Conservation (phyloP, 2,888 invertebrate species). For the Drosophila robusta region DNA sequence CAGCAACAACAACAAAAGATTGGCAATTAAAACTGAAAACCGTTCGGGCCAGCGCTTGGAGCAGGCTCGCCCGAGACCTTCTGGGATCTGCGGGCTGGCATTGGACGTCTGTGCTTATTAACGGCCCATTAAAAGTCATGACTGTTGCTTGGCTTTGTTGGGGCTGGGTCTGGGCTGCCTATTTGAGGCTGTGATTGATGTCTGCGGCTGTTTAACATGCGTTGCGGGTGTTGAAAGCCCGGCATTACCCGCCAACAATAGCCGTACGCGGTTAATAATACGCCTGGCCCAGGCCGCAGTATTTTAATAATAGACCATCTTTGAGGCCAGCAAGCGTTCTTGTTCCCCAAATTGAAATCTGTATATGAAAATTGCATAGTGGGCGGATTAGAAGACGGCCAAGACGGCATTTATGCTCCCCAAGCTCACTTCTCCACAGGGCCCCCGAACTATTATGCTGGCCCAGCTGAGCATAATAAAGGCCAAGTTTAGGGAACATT, state of each 20-base stretch:
- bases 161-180: slow-evolving; percentile 45
- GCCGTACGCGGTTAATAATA: slow-evolving; percentile 59
- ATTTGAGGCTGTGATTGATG: slow-evolving; percentile 73
- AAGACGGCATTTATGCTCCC: slow-evolving; percentile 17
- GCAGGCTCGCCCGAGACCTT: slow-evolving; percentile 3
- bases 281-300: slow-evolving; percentile 21
- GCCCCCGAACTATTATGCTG: slow-evolving; percentile 9
- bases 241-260: slow-evolving; percentile 51
- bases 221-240: slow-evolving; percentile 76
- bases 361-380: slow-evolving; percentile 57
- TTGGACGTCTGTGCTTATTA: slow-evolving; percentile 59
- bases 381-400: slow-evolving; percentile 33
- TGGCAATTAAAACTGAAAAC: slow-evolving; percentile 52
- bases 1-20: slow-evolving; percentile 17
- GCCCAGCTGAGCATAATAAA: slow-evolving; percentile 6
- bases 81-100: background rate
- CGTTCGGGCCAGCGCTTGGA: too few relatives aligned
- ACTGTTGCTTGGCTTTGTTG: slow-evolving; percentile 78
- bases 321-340: slow-evolving; percentile 48
- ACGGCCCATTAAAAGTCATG: slow-evolving; percentile 81
- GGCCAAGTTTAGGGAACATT: slow-evolving; percentile 27
- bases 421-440: slow-evolving; percentile 2
- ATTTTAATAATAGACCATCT: slow-evolving; percentile 56
- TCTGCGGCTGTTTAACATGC: slow-evolving; percentile 54
- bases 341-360: slow-evolving; percentile 48